A percentile compares a stretch with the other conserved stretches of the same genome.
Evolutionary conservation across 2,888 invertebrate genomes (phyloP).

Genomic region (Celastrina argiolus): DNA sequence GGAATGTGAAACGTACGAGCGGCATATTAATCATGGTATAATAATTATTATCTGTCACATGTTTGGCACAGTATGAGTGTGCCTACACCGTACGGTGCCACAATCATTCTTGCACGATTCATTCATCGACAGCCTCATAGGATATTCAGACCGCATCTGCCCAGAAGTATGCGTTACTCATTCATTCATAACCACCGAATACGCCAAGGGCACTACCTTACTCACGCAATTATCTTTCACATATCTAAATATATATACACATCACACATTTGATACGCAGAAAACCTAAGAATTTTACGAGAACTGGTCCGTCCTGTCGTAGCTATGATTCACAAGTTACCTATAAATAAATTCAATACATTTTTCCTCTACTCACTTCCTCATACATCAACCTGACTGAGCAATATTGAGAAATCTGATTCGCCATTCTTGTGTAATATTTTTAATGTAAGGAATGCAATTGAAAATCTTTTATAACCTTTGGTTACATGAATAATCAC

Average conservation of each 20-base stretch:
- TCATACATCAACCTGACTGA: constrained; percentile 10
- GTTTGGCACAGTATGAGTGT: background rate
- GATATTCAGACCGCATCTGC: constrained; percentile 29
- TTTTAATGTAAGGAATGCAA: background rate
- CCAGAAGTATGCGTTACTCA: constrained; percentile 41
- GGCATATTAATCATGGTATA: background rate
- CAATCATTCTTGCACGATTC: constrained; percentile 14
- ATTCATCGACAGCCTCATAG: constrained; percentile 24
- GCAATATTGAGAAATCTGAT: constrained; percentile 2
- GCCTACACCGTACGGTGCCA: background rate
- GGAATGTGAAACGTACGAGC: background rate
- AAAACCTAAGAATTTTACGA: constrained; percentile 54
- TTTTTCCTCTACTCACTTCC: constrained; percentile 27
- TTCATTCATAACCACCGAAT: constrained; percentile 47
- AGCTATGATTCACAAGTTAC: constrained; percentile 51
- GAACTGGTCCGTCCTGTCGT: constrained; percentile 52
- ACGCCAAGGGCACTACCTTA: constrained; percentile 43
- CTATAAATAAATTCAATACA: constrained; percentile 28
- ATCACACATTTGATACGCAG: constrained; percentile 56
- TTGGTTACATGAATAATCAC: no score
- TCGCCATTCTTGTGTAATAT: background rate
- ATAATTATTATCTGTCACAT: constrained; percentile 1
- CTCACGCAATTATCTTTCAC: constrained; percentile 37
- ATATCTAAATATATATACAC: constrained; percentile 45
- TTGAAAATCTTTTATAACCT: no score